Evolutionary conservation across 2,888 invertebrate species (phyloP).

Genomic region (Cyclophora punctaria): DNA sequence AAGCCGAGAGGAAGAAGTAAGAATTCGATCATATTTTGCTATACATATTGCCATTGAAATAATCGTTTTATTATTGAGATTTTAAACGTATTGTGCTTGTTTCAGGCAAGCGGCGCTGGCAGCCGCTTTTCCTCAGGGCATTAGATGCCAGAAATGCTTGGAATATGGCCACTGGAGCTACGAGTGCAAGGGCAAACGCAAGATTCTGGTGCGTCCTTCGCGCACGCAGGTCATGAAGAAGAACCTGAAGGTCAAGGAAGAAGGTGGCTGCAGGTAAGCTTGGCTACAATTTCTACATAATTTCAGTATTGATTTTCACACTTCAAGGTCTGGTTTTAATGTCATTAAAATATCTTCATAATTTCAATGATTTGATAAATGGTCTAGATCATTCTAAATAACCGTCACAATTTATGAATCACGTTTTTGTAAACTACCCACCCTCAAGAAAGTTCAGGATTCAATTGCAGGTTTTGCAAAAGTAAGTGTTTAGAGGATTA

Average conservation of each 20-base stretch:
- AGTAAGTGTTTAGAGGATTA: too few species aligned
- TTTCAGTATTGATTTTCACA: too few species aligned
- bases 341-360: too few species aligned
- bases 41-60: conserved; percentile 2
- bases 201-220: conserved; percentile 88
- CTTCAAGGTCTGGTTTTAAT: too few species aligned
- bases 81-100: conserved; percentile 10
- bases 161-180: conserved; percentile 97
- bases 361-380: too few species aligned
- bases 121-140: conserved; percentile 81
- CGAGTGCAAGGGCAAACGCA: conserved; percentile 92
- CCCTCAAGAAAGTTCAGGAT: not conserved
- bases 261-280: conserved; percentile 52
- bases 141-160: conserved; percentile 93
- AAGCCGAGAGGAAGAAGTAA: conserved; percentile 63
- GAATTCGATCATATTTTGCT: conserved; percentile 14
- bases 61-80: too few species aligned
- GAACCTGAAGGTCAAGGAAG: conserved; percentile 59
- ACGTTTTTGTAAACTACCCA: conserved; percentile 10
- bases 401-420: too few species aligned
- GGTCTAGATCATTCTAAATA: too few species aligned
- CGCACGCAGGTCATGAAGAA: conserved; percentile 87
- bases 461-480: too few species aligned
- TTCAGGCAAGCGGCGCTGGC: conserved; percentile 76
- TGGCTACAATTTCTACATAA: not conserved